Percentiles rank a stretch among this genome's conserved stretches.
Evolutionary conservation across 2,797 vertebrate genomes (phyloP).

Genomic region (Lepidocolaptes lacrymiger): DNA sequence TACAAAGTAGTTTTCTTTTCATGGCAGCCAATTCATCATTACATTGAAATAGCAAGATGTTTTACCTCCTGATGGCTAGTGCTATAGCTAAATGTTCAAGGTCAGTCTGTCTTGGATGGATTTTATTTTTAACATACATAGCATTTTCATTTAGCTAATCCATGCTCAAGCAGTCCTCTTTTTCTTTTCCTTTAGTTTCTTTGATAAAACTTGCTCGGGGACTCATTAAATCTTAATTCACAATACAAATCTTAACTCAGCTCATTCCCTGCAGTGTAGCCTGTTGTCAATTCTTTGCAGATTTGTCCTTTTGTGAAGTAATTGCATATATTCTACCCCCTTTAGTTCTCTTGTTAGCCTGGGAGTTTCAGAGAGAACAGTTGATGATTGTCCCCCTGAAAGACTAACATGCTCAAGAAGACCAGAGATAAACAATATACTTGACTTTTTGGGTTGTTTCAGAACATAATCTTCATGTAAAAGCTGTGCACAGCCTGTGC

Average conservation of each 20-base stretch:
- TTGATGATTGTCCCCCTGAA: background rate
- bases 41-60: background rate
- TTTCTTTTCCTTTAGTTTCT: background rate
- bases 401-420: background rate
- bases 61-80: background rate
- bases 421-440: background rate
- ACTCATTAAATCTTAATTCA: conserved; percentile 55
- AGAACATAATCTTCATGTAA: background rate
- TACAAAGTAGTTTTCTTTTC: background rate
- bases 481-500: background rate
- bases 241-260: conserved; percentile 9
- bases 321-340: background rate
- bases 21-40: background rate
- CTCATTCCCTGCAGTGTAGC: conserved; percentile 8
- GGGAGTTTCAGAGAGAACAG: background rate
- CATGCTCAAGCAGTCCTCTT: background rate
- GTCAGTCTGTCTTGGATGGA: background rate
- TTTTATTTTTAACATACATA: conserved; percentile 2
- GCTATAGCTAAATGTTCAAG: background rate
- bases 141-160: conserved; percentile 30
- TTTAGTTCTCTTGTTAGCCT: background rate
- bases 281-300: background rate
- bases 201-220: conserved; percentile 22
- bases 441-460: background rate
- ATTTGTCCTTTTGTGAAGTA: background rate